Evolutionary conservation across 2,888 invertebrate genomes (phyloP).

Genomic region (Scaptomyza parva): DNA sequence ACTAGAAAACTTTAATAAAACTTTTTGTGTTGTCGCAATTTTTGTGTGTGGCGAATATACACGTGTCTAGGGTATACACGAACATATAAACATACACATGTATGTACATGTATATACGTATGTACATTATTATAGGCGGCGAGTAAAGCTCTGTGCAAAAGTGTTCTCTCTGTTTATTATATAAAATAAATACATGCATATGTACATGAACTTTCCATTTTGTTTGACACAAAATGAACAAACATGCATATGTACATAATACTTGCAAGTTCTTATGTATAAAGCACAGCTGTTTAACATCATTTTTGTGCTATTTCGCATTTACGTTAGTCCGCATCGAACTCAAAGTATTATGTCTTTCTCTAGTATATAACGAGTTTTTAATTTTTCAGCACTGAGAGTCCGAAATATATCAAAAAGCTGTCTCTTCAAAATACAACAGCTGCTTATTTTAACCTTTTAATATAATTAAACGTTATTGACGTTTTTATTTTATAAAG

Average conservation of each 20-base stretch:
- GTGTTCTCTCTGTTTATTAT: slow-evolving; percentile 9
- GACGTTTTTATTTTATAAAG: background rate
- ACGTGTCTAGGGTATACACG: background rate
- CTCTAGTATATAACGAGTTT: background rate
- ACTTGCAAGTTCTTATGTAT: slow-evolving; percentile 1
- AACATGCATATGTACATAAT: background rate
- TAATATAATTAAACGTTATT: background rate
- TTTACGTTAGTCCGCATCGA: slow-evolving; percentile 2
- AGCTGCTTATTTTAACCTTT: background rate
- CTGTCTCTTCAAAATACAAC: background rate
- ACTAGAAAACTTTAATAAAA: slow-evolving; percentile 17
- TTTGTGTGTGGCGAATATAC: slow-evolving; percentile 4
- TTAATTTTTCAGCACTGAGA: background rate
- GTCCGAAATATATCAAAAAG: background rate
- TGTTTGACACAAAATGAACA: slow-evolving; percentile 26
- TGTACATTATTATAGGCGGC: background rate
- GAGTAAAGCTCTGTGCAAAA: slow-evolving; percentile 2
- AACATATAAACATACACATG: background rate
- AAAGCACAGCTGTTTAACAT: slow-evolving; percentile 37
- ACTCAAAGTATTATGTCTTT: background rate
- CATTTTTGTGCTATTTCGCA: slow-evolving; percentile 8
- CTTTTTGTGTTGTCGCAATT: slow-evolving; percentile 9
- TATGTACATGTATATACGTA: too few species aligned
- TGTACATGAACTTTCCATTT: slow-evolving; percentile 11
- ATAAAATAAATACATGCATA: slow-evolving; percentile 11